Conservation (phyloP, 23 tunicate genomes). For the Ascidia mentula region DNA sequence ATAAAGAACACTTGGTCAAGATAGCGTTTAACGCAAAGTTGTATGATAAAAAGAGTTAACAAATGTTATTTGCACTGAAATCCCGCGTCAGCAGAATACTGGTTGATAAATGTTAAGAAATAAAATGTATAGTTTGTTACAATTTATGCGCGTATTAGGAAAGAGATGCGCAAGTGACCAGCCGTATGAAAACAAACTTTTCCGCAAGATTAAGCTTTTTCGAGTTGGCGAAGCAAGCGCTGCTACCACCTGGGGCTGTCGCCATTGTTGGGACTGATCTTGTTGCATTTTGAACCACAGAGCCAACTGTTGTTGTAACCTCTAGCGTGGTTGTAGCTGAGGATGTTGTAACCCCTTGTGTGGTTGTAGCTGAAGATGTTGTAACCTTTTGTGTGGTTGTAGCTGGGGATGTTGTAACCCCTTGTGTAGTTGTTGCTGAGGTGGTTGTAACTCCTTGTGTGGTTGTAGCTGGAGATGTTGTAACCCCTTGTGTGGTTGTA, state of each 20-base stretch:
- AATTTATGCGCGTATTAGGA: too few relatives aligned
- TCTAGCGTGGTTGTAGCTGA: neutral
- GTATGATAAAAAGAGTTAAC: too few relatives aligned
- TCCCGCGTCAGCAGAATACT: too few relatives aligned
- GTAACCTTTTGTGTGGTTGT: slow-evolving; percentile 8
- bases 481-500: neutral
- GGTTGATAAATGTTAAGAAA: too few relatives aligned
- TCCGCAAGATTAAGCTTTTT: too few relatives aligned
- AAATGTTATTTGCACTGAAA: too few relatives aligned
- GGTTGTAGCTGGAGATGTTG: slow-evolving; percentile 12
- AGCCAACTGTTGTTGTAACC: neutral
- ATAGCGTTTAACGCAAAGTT: too few relatives aligned
- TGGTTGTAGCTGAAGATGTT: neutral
- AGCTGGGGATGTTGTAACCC: neutral
- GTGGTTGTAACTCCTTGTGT: neutral
- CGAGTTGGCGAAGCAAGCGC: neutral
- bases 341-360: neutral
- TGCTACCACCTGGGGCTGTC: neutral
- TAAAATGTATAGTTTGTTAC: too few relatives aligned
- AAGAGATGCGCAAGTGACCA: too few relatives aligned
- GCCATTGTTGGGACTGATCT: neutral
- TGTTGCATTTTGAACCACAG: too few relatives aligned
- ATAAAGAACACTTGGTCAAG: too few relatives aligned
- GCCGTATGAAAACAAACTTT: too few relatives aligned
- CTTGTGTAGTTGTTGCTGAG: slow-evolving; percentile 5